Conservation (phyloP, 1,140 invertebrate species). For the Oryzaephilus surinamensis region DNA sequence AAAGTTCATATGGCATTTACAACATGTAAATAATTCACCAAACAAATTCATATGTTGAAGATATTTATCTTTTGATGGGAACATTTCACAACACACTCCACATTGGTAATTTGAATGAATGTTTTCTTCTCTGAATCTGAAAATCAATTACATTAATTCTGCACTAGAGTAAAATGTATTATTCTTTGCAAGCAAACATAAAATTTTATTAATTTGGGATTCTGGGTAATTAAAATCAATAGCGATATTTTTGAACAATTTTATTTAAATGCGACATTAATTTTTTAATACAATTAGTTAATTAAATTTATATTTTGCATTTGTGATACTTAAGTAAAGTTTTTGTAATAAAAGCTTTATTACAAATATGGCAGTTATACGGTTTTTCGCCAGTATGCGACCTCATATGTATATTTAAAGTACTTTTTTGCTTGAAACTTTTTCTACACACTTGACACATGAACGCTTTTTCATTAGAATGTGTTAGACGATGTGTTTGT, state of each 20-base stretch:
- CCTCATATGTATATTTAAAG: constrained; percentile 51
- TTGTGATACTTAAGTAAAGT: constrained; percentile 59
- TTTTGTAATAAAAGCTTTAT: constrained; percentile 55
- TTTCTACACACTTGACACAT: constrained; percentile 41
- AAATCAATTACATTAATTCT: neutral
- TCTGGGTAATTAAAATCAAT: too few species aligned
- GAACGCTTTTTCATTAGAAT: constrained; percentile 40
- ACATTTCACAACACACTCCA: constrained; percentile 21
- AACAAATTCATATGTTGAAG: constrained; percentile 26
- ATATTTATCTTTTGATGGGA: constrained; percentile 23
- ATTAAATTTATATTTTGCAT: constrained; percentile 13
- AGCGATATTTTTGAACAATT: neutral
- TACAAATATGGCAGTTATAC: constrained; percentile 37
- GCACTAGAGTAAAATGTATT: neutral
- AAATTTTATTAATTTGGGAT: too few species aligned
- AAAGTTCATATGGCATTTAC: constrained; percentile 25
- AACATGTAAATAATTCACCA: constrained; percentile 24
- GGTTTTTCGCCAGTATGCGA: constrained; percentile 43
- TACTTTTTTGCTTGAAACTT: constrained; percentile 48
- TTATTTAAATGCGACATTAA: constrained; percentile 11
- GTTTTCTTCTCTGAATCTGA: constrained; percentile 4
- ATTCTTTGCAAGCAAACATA: too few species aligned
- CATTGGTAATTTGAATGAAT: constrained; percentile 16
- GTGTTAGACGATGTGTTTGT: constrained; percentile 27
- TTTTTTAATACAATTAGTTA: constrained; percentile 32